A percentile compares a stretch with the other conserved stretches of the same genome.
These are phyloP conservation scores for Pachydiplax longipennis DNA, from an alignment of 2,888 invertebrate genomes.

Conservation along the genomic window DNA sequence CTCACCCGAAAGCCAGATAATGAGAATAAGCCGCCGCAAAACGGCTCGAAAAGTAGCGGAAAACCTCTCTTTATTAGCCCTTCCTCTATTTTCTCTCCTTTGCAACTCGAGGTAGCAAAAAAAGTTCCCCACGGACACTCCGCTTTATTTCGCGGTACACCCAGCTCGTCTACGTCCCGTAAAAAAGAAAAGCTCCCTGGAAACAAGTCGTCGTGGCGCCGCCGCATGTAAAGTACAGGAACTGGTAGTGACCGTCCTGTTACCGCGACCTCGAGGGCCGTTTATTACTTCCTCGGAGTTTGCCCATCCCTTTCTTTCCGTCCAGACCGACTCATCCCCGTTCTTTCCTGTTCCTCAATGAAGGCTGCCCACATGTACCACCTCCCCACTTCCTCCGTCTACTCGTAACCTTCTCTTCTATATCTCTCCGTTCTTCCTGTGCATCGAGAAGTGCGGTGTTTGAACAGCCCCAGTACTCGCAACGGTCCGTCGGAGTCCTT, in stretches of 20 bases:
- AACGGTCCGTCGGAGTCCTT: no score
- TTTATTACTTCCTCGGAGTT: slow-evolving; percentile 24
- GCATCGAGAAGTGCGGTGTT: neutral
- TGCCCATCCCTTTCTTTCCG: neutral
- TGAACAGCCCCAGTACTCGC: neutral
- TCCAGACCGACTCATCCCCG: no score
- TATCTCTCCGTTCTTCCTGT: neutral
- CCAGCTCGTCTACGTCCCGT: neutral
- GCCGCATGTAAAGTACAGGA: slow-evolving; percentile 6
- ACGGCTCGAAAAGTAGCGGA: no score
- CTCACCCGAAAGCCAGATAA: no score
- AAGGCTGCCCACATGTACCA: neutral
- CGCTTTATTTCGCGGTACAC: neutral
- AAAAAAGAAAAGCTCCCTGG: neutral
- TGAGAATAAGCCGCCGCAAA: no score
- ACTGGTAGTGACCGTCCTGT: neutral
- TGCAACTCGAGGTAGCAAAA: neutral
- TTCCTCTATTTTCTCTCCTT: neutral
- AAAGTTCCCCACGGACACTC: neutral
- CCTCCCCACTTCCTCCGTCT: neutral
- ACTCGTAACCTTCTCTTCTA: neutral
- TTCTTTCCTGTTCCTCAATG: neutral
- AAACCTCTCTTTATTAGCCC: no score
- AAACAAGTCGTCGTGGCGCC: neutral
- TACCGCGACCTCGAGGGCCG: neutral